A percentile compares a stretch with the other conserved stretches of the same genome.
phyloP scores from a whole-genome alignment of 2,888 invertebrate genomes.

The Carterocephalus palaemon region DNA sequence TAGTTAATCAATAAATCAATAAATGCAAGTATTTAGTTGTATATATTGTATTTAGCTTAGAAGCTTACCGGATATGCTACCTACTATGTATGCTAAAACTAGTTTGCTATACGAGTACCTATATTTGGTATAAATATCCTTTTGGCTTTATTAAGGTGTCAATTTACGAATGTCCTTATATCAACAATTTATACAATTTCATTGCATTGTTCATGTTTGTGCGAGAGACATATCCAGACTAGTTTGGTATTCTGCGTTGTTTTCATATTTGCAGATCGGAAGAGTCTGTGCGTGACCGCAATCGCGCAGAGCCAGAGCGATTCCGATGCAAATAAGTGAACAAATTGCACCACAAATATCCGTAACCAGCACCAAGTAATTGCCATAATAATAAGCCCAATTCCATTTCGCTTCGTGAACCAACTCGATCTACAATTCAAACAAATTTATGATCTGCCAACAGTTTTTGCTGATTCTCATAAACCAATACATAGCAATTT shows the following conservation, averaged over 20 bases:
- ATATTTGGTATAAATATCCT: too few species aligned
- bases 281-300: constrained; percentile 57
- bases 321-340: constrained; percentile 64
- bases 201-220: too few species aligned
- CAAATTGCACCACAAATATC: constrained; percentile 66
- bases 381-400: constrained; percentile 60
- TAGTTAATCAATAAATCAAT: too few species aligned
- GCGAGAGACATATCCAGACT: constrained; percentile 29
- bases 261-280: constrained; percentile 45
- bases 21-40: too few species aligned
- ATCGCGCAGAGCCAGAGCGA: constrained; percentile 49
- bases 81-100: too few species aligned
- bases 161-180: too few species aligned
- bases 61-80: too few species aligned
- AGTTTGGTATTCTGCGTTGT: constrained; percentile 47
- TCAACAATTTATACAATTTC: too few species aligned
- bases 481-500: constrained; percentile 29
- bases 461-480: constrained; percentile 34
- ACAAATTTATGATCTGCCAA: constrained; percentile 57
- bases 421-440: constrained; percentile 26
- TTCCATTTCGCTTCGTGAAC: constrained; percentile 50
- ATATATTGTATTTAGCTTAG: too few species aligned
- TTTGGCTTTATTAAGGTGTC: too few species aligned
- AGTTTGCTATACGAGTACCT: too few species aligned
- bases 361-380: constrained; percentile 59